These are phyloP conservation scores for Cavia porcellus DNA, from an alignment of 2,113 vertebrate species.

Conservation along the genomic window DNA sequence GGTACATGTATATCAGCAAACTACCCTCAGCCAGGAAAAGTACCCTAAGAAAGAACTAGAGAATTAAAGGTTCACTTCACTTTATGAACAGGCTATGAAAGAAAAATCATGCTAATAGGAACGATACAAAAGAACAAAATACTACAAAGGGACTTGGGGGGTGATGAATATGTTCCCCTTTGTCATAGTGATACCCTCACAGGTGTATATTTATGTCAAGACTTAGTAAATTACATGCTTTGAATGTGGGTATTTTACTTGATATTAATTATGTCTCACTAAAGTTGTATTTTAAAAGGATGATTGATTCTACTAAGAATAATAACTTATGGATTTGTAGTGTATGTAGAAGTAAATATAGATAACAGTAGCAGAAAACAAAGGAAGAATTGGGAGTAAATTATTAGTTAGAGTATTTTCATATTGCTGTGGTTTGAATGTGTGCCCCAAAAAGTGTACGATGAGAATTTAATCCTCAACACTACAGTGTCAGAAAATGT, in stretches of 20 bases:
- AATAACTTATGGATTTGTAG: background rate
- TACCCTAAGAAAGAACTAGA: background rate
- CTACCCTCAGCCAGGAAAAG: background rate
- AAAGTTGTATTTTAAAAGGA: slow-evolving; percentile 38
- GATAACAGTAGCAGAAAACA: background rate
- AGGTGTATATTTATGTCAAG: background rate
- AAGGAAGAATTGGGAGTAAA: background rate
- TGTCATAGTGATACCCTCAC: background rate
- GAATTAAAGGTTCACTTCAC: background rate
- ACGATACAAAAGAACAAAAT: background rate
- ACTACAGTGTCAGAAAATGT: background rate
- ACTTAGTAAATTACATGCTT: background rate
- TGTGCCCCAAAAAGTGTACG: background rate
- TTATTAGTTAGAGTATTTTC: background rate
- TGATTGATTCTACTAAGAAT: background rate
- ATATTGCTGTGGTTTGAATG: background rate
- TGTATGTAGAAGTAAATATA: background rate
- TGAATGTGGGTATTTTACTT: background rate
- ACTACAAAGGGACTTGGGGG: background rate
- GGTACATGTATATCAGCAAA: background rate
- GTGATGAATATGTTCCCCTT: background rate
- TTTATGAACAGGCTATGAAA: background rate
- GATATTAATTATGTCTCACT: background rate
- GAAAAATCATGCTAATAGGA: background rate
- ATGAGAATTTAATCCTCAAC: background rate